phyloP scores from a whole-genome alignment of 2,113 vertebrate species.

The Rallus limicola region DNA sequence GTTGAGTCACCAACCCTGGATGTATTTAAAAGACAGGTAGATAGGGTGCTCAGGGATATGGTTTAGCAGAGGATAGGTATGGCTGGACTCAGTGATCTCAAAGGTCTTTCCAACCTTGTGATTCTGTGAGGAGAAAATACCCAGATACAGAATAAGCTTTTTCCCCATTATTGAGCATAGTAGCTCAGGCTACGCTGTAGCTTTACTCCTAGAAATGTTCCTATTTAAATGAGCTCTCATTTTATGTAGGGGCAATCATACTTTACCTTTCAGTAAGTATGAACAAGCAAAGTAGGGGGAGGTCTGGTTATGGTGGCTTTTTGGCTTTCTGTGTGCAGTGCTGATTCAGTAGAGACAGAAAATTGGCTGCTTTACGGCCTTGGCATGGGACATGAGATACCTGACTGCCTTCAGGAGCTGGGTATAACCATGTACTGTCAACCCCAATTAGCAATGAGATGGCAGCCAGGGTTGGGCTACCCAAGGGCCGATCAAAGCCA shows the following conservation, averaged over 20 bases:
- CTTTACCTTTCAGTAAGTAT: neutral
- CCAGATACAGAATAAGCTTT: neutral
- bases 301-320: neutral
- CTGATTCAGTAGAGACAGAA: neutral
- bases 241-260: neutral
- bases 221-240: neutral
- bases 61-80: too few species aligned
- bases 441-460: neutral
- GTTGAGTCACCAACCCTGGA: too few species aligned
- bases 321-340: accelerated
- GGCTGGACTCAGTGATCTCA: too few species aligned
- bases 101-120: too few species aligned
- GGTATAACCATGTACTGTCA: too few species aligned
- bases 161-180: neutral
- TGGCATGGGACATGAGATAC: neutral
- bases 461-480: neutral
- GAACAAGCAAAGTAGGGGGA: accelerated
- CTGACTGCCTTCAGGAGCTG: neutral
- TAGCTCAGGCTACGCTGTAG: neutral
- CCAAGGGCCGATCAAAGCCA: neutral
- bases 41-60: too few species aligned
- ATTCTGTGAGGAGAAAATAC: neutral
- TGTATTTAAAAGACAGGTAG: too few species aligned
- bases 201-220: neutral
- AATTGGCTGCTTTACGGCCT: neutral